These are phyloP conservation scores for Bothrops jararaca DNA, from an alignment of 2,113 vertebrate species.

Conservation along the genomic window DNA sequence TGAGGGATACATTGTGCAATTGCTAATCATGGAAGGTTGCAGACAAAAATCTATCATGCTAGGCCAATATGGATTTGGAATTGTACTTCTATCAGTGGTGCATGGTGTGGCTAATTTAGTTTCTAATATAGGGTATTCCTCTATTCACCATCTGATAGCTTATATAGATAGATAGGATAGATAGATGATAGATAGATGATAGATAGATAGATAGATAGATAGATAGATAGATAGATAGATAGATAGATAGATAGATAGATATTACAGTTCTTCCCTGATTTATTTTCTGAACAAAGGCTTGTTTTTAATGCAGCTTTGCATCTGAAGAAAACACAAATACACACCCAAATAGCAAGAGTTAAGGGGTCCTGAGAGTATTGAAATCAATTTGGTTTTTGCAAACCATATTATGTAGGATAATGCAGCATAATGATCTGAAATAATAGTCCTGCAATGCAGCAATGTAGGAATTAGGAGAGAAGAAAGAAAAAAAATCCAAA, in stretches of 20 bases:
- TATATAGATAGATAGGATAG: too few species aligned
- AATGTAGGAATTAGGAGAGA: slow-evolving; percentile 12
- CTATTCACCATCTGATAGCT: neutral
- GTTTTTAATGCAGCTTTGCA: neutral
- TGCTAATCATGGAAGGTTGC: neutral
- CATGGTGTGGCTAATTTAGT: neutral
- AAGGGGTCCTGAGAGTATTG: slow-evolving; percentile 14
- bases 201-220: neutral
- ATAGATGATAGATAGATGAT: neutral
- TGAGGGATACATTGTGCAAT: neutral
- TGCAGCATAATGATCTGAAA: slow-evolving; percentile 55
- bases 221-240: neutral
- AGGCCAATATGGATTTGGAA: neutral
- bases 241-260: neutral
- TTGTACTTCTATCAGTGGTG: neutral
- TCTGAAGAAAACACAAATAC: neutral
- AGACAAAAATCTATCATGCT: neutral
- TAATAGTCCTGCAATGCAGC: slow-evolving; percentile 62
- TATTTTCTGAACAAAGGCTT: neutral
- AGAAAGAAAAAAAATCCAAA: neutral
- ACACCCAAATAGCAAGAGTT: neutral
- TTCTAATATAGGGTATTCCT: neutral
- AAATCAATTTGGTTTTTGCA: slow-evolving; percentile 33
- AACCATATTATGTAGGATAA: slow-evolving; percentile 43
- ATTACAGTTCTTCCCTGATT: neutral